Evolutionary conservation across 2,797 vertebrate species (phyloP), one percentile per base, ranked within the genome.

Genomic region (Sphaeramia orbicularis): DNA sequence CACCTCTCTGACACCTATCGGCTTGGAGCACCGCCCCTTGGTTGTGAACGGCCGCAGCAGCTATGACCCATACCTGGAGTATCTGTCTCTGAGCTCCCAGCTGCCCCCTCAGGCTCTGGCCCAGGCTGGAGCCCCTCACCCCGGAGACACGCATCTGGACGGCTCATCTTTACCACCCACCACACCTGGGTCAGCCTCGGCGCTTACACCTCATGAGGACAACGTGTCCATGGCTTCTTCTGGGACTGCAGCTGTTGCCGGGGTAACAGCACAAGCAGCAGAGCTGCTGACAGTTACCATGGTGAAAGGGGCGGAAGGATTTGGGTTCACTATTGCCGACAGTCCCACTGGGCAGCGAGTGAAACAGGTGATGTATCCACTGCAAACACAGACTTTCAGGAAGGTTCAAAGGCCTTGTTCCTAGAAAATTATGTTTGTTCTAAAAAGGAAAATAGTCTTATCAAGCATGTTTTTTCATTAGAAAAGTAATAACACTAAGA

Each of bases 11-110:
- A 96, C 97, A 40, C 97, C 97, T 83, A 95, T 99, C 64, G 94
- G 97, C 83, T 91, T 98, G 86, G 96, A 97, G 93, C 97, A 98
- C 82, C 96, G 96, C 78, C 95, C 96, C 53, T 94, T 91, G 78
- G 94, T 98, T 88, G 95, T 97, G 87, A 99, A 99, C 54, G 98
- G 98, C 83, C 96, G 97, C 70, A 85, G 95, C 94, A 96, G 96
- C 94, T 99, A 99, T 76, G 97, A 99, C 93, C 98, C 97, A 0
- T 99, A 99, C 92, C 94, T 98, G 92, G 98, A 99, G 93, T 99
- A 99, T 87, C 95, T 98, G 94, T 99, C 97, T 66, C 88, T 98
- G 94, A 99, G 97, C 86, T 97, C 97, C 85, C 98, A 98, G 82
- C 96, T 97, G 72, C 95, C 96, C 73, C 93, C 96, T 74, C 97